These are phyloP conservation scores for Spilarctia lutea DNA, from an alignment of 2,888 invertebrate species.

Conservation along the genomic window DNA sequence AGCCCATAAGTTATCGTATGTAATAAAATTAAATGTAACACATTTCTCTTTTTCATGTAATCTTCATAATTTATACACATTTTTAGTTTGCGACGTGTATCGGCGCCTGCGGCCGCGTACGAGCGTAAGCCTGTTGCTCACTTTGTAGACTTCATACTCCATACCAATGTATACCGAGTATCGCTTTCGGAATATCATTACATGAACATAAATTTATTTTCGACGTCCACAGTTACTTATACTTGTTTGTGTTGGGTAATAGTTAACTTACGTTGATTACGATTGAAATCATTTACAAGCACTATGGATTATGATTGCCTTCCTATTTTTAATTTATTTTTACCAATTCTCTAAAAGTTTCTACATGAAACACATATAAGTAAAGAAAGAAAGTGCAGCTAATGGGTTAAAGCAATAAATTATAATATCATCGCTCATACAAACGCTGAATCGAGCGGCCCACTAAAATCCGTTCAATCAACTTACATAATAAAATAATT, in stretches of 20 bases:
- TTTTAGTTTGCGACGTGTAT: conserved; percentile 82
- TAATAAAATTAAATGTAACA: conserved; percentile 87
- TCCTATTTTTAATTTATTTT: conserved; percentile 27
- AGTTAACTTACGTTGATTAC: conserved; percentile 50
- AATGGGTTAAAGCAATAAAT: conserved; percentile 2
- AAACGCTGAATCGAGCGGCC: conserved; percentile 26
- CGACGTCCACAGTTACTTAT: conserved; percentile 57
- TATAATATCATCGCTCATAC: conserved; percentile 17
- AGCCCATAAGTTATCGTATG: conserved; percentile 84
- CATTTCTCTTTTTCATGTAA: conserved; percentile 86
- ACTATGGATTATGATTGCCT: conserved; percentile 30
- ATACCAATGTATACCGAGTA: conserved; percentile 43
- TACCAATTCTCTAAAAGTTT: conserved; percentile 16
- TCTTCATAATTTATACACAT: conserved; percentile 85
- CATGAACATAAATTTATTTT: conserved; percentile 62
- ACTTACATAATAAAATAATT: conserved; percentile 60
- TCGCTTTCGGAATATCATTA: conserved; percentile 64
- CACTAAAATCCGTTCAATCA: conserved; percentile 49
- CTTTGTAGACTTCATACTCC: conserved; percentile 49
- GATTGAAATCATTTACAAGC: conserved; percentile 46
- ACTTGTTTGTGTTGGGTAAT: conserved; percentile 54
- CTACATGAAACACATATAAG: background rate
- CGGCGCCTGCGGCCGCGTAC: conserved; percentile 70
- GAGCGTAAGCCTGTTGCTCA: conserved; percentile 44
- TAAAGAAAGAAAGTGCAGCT: conserved; percentile 4